Evolutionary conservation across 2,888 invertebrate genomes (phyloP), one percentile per base, ranked within the genome.

Genomic region (Torymus aiolomorphi): DNA sequence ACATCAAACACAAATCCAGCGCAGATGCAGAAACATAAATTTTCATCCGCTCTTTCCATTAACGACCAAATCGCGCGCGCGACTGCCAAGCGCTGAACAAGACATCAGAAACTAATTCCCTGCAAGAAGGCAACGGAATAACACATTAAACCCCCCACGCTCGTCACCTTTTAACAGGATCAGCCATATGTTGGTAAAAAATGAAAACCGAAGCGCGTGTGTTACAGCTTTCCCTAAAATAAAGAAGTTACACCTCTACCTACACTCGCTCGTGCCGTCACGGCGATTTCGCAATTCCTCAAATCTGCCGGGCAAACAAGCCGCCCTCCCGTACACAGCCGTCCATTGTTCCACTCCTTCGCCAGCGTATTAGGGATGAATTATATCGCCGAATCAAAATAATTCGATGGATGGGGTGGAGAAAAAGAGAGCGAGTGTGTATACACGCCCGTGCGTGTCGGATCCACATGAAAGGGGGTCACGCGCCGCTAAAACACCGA

Each of bases 321-420:
- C 20, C 66, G 42, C 18, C 63, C 62, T 66, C 62, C 51, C 52
- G n/a, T 61, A 42, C 42, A 42, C 42, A 42, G 8, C 42, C 42
- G 42, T 42, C 42, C 42, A 42, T 42, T 42, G 42, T 42, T 42
- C 42, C 42, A 42, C 42, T 42, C 42, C 18, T 16, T 14, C 5
- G 11, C 20, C 78, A 8, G 76, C 84, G 86, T 85, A 87, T 89
- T 88, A 88, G 86, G 87, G 88, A 86, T 86, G 88, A 89, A 89
- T 90, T 89, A 81, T 81, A 89, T 89, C 90, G 84, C 83, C 86
- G 88, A 89, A 89, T 89, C 88, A 89, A 88, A 89, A 89, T 89
- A 89, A 89, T 89, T 89, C 89, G 88, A 88, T 87, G 85, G 86
- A 84, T 86, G 82, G 86, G 87, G 86, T 83, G 86, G 83, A 84